A percentile compares a stretch with the other conserved stretches of the same genome.
phyloP scores from a whole-genome alignment of 2,888 invertebrate species.

The Acanthosoma haemorrhoidale region DNA sequence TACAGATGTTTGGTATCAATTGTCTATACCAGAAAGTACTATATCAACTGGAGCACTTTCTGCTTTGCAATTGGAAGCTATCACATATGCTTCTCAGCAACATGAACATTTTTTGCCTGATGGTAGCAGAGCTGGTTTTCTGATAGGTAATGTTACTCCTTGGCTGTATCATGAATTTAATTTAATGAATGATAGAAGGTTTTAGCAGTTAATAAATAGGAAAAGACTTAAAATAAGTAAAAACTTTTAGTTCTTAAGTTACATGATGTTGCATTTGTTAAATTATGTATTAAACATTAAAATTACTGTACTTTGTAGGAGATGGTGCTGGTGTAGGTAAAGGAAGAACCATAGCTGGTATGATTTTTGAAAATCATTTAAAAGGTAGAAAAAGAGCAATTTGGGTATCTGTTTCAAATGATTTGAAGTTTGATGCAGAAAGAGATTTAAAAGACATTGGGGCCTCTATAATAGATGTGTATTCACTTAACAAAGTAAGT shows the following conservation, averaged over 20 bases:
- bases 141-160: too few relatives aligned
- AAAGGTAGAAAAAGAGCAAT: conserved; percentile 91
- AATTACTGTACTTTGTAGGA: conserved; percentile 52
- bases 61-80: conserved; percentile 93
- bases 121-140: conserved; percentile 87
- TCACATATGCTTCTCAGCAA: conserved; percentile 94
- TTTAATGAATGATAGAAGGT: too few relatives aligned
- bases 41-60: conserved; percentile 83
- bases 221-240: too few relatives aligned
- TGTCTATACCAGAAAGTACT: conserved; percentile 76
- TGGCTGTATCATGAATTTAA: too few relatives aligned
- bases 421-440: conserved; percentile 96
- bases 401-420: conserved; percentile 98
- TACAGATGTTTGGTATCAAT: conserved; percentile 81
- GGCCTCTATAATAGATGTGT: conserved; percentile 80
- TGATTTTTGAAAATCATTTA: conserved; percentile 95
- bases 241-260: too few relatives aligned
- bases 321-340: conserved; percentile 98
- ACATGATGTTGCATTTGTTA: too few relatives aligned
- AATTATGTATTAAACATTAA: not conserved
- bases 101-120: conserved; percentile 87
- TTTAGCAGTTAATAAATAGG: too few relatives aligned
- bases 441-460: conserved; percentile 94
- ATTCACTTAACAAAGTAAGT: conserved; percentile 75
- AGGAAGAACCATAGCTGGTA: conserved; percentile 94